Conservation (phyloP, 1,140 invertebrate species). For the Zeugodacus cucurbitae region DNA sequence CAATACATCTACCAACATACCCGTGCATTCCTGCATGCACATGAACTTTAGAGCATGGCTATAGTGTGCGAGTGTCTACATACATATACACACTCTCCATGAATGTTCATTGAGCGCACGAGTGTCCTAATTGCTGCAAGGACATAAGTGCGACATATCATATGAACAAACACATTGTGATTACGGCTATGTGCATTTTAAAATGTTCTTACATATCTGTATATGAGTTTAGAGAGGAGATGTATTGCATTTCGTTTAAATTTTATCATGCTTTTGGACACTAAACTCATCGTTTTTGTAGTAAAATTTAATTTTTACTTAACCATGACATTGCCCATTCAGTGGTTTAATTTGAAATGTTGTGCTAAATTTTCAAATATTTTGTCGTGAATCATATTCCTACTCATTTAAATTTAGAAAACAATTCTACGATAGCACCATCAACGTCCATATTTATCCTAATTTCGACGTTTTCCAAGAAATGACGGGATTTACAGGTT, state of each 20-base stretch:
- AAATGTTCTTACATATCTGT: no score
- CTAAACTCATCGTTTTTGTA: not conserved
- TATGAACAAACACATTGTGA: not conserved
- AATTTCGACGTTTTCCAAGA: no score
- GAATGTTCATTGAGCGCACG: not conserved
- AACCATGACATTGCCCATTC: not conserved
- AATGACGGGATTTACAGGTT: no score
- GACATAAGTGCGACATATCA: not conserved
- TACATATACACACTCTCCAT: not conserved
- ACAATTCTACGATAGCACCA: no score
- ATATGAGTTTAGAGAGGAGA: not conserved
- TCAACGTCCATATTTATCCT: no score
- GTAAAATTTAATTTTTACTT: not conserved
- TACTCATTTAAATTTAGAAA: no score
- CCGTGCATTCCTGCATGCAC: not conserved
- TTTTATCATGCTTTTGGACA: not conserved
- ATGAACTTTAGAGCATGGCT: not conserved
- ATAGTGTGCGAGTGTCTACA: not conserved
- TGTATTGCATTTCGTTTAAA: not conserved
- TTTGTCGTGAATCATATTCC: no score
- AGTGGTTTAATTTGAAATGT: no score
- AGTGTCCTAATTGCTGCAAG: slow-evolving; percentile 31
- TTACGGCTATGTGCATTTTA: not conserved
- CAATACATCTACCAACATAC: not conserved
- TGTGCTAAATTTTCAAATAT: no score